Conservation (phyloP, 2,113 vertebrate species). For the Sprattus sprattus region DNA sequence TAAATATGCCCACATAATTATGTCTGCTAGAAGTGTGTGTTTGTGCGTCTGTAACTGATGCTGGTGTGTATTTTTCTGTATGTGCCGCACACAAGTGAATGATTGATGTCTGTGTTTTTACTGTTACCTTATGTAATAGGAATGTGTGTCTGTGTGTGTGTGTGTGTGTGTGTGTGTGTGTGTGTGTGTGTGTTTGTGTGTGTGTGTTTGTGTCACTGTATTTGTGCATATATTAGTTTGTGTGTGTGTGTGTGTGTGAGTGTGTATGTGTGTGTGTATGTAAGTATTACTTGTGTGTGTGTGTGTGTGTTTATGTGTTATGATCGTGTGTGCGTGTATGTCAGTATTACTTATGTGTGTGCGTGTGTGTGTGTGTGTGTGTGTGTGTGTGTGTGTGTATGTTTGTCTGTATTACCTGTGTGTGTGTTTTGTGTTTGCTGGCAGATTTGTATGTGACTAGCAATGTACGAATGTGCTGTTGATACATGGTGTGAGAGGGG, state of each 20-base stretch:
- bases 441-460: neutral
- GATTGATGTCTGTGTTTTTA: neutral
- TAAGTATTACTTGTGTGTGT: too few species aligned
- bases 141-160: neutral
- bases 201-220: neutral
- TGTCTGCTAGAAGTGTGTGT: neutral
- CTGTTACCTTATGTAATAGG: neutral
- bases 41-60: neutral
- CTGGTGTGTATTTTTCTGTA: neutral
- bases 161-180: neutral
- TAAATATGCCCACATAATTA: slow-evolving; percentile 17
- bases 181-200: neutral
- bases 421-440: neutral
- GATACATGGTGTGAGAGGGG: neutral
- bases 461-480: neutral
- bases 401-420: neutral
- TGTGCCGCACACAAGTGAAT: neutral
- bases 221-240: neutral
- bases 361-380: neutral
- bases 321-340: neutral
- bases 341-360: neutral
- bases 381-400: neutral
- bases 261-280: neutral
- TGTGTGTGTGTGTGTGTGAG: neutral
- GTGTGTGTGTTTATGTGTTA: too few species aligned